These are phyloP conservation scores for Sander vitreus DNA, from an alignment of 2,113 vertebrate species.

Conservation along the genomic window DNA sequence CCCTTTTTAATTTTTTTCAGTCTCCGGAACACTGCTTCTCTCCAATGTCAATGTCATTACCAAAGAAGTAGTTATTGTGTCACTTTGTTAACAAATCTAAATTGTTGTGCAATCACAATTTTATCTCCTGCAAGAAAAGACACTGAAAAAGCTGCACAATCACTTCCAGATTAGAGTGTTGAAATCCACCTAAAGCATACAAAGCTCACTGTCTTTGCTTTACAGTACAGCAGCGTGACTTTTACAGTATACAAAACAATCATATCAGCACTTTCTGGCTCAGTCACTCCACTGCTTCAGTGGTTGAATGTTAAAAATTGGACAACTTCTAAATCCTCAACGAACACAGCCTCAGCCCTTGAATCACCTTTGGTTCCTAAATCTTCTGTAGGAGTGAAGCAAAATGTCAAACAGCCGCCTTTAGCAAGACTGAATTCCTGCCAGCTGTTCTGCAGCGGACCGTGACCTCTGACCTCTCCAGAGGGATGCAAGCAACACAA, in stretches of 20 bases:
- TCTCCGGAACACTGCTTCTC: neutral
- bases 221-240: neutral
- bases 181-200: neutral
- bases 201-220: neutral
- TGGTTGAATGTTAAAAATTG: neutral
- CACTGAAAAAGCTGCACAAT: neutral
- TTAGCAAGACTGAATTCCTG: neutral
- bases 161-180: conserved; percentile 8
- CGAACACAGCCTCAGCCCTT: neutral
- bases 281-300: neutral
- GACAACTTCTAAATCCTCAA: neutral
- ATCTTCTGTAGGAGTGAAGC: neutral
- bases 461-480: conserved; percentile 31
- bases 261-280: conserved; percentile 10
- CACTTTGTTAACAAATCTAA: no score
- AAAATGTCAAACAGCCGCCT: conserved; percentile 1
- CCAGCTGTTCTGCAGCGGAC: conserved; percentile 1
- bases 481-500: neutral
- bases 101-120: no score
- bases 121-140: neutral
- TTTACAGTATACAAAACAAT: neutral
- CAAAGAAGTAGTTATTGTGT: neutral
- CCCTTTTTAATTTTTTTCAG: neutral
- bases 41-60: neutral
- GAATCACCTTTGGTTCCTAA: neutral